These are phyloP conservation scores for Scopus umbretta DNA, from an alignment of 2,113 vertebrate genomes.

Conservation along the genomic window DNA sequence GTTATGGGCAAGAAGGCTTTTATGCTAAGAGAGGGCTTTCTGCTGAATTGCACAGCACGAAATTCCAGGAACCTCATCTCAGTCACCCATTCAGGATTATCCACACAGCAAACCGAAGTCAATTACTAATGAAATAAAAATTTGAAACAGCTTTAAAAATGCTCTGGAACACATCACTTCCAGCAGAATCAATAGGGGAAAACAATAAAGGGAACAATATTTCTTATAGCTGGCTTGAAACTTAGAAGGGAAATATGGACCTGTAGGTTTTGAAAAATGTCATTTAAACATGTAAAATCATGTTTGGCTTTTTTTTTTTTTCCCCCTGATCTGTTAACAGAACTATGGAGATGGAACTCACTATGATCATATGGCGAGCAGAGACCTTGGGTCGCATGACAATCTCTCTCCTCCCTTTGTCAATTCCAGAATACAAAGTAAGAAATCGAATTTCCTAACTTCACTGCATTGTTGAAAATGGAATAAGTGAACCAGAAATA, in stretches of 20 bases:
- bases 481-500: not conserved
- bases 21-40: not conserved
- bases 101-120: not conserved
- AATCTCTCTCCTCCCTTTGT: slow-evolving; percentile 91
- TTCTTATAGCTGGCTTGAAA: not conserved
- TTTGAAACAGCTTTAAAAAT: not conserved
- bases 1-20: not conserved
- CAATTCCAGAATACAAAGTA: slow-evolving; percentile 94
- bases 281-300: not conserved
- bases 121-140: not conserved
- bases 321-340: slow-evolving; percentile 65
- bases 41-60: not conserved
- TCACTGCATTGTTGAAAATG: accelerated
- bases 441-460: slow-evolving; percentile 5
- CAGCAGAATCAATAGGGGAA: not conserved
- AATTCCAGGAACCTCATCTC: not conserved
- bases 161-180: not conserved
- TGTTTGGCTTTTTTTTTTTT: not conserved
- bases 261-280: not conserved
- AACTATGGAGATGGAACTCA: slow-evolving; percentile 89
- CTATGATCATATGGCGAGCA: slow-evolving; percentile 84
- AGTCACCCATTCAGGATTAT: not conserved
- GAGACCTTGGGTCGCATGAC: slow-evolving; percentile 89
- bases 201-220: not conserved
- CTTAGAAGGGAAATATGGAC: not conserved